A percentile compares a stretch with the other conserved stretches of the same genome.
Conservation (phyloP, 1,140 invertebrate genomes). For the Bombus cullumanus region DNA sequence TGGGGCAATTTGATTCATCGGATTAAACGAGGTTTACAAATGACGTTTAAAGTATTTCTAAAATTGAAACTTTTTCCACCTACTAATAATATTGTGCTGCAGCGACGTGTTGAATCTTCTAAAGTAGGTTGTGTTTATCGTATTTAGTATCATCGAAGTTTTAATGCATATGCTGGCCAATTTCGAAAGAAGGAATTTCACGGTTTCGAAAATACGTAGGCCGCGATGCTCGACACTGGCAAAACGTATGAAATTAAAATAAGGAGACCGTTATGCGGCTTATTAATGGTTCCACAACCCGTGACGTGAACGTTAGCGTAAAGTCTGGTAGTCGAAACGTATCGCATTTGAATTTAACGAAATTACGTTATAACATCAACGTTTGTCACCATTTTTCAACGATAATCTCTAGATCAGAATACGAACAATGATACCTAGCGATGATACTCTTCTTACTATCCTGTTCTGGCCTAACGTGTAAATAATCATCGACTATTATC, state of each 20-base stretch:
- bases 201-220: constrained; percentile 19
- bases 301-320: constrained; percentile 8
- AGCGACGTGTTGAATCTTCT: neutral
- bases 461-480: too few relatives aligned
- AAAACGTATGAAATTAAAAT: constrained; percentile 32
- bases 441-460: neutral
- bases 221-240: neutral
- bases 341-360: neutral
- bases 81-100: too few relatives aligned
- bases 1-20: neutral
- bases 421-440: neutral
- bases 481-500: neutral
- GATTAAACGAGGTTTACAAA: neutral
- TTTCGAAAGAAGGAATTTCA: constrained; percentile 8
- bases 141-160: neutral
- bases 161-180: too few relatives aligned
- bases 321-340: neutral
- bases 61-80: neutral
- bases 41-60: too few relatives aligned
- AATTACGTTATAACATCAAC: neutral
- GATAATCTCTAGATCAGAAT: neutral
- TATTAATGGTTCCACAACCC: constrained; percentile 16
- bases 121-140: neutral
- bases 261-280: constrained; percentile 23
- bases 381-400: too few relatives aligned